Conservation (phyloP, 2,888 invertebrate genomes). For the Tolmerus cingulatus region DNA sequence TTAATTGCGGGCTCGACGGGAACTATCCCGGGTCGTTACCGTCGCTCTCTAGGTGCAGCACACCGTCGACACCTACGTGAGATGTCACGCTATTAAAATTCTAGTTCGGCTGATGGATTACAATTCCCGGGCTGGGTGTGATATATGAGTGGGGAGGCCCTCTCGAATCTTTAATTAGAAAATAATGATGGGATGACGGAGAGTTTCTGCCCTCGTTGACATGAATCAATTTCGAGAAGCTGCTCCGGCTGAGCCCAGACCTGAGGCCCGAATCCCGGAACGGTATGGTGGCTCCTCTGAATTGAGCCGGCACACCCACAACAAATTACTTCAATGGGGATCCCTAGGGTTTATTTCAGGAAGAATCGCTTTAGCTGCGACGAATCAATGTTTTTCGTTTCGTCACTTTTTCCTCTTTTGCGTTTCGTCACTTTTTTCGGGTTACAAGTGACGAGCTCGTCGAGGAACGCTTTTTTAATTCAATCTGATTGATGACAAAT, state of each 20-base stretch:
- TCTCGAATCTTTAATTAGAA: slow-evolving; percentile 37
- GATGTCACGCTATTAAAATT: slow-evolving; percentile 36
- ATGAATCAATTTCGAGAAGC: slow-evolving; percentile 26
- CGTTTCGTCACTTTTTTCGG: background rate
- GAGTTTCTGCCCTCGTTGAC: slow-evolving; percentile 33
- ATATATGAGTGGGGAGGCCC: slow-evolving; percentile 30
- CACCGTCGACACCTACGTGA: slow-evolving; percentile 24
- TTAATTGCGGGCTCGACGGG: slow-evolving; percentile 10
- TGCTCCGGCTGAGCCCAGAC: background rate
- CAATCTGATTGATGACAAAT: slow-evolving; percentile 30
- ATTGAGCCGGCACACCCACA: slow-evolving; percentile 32
- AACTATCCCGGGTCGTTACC: slow-evolving; percentile 12
- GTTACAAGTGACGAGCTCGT: background rate
- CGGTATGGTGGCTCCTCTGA: background rate
- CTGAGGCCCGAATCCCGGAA: background rate
- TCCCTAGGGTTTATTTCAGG: slow-evolving; percentile 25
- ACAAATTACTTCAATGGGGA: slow-evolving; percentile 28
- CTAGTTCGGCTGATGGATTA: slow-evolving; percentile 38
- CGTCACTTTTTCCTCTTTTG: background rate
- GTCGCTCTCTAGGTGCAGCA: background rate
- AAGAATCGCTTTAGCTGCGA: background rate
- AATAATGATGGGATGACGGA: slow-evolving; percentile 34
- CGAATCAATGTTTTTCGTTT: slow-evolving; percentile 11
- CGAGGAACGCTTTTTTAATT: slow-evolving; percentile 8
- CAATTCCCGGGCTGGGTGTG: slow-evolving; percentile 16